Percentiles rank a stretch among this genome's conserved stretches.
Conservation (phyloP, 2,113 vertebrate genomes). For the Paradoxurus hermaphroditus region DNA sequence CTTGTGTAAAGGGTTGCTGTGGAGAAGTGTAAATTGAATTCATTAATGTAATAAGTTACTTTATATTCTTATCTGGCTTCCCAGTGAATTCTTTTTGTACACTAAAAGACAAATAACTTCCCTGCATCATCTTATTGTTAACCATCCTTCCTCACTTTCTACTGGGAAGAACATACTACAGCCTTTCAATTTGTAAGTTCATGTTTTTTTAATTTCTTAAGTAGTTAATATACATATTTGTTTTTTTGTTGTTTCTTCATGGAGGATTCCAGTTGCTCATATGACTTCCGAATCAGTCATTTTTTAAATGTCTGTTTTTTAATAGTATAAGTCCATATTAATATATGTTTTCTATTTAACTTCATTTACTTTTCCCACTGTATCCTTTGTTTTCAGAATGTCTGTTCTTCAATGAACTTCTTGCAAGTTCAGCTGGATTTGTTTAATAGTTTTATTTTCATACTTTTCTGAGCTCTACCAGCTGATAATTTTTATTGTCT, state of each 20-base stretch:
- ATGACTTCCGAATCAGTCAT: not conserved
- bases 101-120: not conserved
- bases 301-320: not conserved
- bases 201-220: not conserved
- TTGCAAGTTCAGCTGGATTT: not conserved
- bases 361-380: not conserved
- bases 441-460: not conserved
- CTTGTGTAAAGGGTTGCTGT: not conserved
- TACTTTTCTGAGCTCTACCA: not conserved
- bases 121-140: not conserved
- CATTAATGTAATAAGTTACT: not conserved
- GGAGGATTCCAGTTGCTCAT: not conserved
- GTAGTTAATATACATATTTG: not conserved
- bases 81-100: not conserved
- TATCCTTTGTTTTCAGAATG: not conserved
- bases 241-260: not conserved
- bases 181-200: not conserved
- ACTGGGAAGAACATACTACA: not conserved
- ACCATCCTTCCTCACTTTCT: not conserved
- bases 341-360: not conserved
- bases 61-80: not conserved
- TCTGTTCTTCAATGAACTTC: not conserved
- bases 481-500: not conserved
- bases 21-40: not conserved
- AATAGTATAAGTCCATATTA: not conserved